Percentiles rank a stretch among this genome's conserved stretches.
Evolutionary conservation across 2,113 vertebrate genomes (phyloP).

Genomic region (Etheostoma cragini): DNA sequence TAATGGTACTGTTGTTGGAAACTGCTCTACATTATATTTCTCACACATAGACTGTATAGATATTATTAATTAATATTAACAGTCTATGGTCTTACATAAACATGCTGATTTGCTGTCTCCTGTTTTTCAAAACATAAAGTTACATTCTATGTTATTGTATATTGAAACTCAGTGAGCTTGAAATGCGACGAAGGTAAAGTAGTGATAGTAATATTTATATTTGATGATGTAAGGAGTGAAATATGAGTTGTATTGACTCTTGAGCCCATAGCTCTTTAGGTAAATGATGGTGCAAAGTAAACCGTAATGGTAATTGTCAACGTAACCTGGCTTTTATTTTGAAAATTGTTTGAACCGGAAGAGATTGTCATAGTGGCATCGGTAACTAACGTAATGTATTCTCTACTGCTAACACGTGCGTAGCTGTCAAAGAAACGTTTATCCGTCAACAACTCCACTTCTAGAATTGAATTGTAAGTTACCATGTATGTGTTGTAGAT

Average conservation of each 20-base stretch:
- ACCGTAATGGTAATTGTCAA: no score
- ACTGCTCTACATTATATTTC: not conserved
- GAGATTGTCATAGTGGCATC: not conserved
- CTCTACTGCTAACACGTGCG: slow-evolving; percentile 9
- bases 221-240: not conserved
- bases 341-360: slow-evolving; percentile 58
- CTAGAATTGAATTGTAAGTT: not conserved
- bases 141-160: not conserved
- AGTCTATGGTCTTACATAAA: not conserved
- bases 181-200: not conserved
- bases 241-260: not conserved
- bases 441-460: not conserved
- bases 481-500: not conserved
- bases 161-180: not conserved
- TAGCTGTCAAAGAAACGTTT: slow-evolving; percentile 1
- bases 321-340: slow-evolving; percentile 50
- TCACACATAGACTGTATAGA: no score
- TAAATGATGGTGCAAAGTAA: no score
- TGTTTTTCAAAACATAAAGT: not conserved
- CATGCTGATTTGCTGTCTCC: not conserved
- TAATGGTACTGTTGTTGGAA: not conserved
- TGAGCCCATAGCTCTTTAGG: not conserved
- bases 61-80: no score
- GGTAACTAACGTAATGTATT: fast-evolving
- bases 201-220: not conserved